phyloP scores from a whole-genome alignment of 2,888 invertebrate species.

The Drosophila phalerata region DNA sequence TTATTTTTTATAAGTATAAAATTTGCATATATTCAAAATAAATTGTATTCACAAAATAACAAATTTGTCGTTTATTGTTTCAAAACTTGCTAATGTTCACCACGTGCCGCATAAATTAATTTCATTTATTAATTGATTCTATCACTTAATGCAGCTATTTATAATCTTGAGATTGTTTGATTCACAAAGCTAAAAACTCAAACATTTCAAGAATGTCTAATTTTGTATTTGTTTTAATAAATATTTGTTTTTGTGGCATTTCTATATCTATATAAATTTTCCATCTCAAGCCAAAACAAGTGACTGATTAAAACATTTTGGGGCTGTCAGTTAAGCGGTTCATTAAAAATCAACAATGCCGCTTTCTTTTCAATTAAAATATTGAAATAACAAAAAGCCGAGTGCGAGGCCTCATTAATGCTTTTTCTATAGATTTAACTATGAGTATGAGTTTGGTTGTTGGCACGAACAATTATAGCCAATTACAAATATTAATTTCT shows the following conservation, averaged over 20 bases:
- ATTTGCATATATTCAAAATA: conserved; percentile 7
- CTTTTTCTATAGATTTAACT: conserved; percentile 9
- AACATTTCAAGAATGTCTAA: neutral
- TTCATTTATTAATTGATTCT: conserved; percentile 12
- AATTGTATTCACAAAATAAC: neutral
- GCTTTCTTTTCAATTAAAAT: conserved; percentile 81
- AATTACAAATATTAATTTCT: conserved; percentile 81
- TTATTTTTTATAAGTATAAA: neutral
- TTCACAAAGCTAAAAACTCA: neutral
- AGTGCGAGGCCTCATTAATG: conserved; percentile 65
- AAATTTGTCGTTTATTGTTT: conserved; percentile 45
- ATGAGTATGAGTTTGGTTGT: conserved; percentile 34
- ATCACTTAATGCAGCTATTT: conserved; percentile 20
- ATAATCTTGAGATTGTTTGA: neutral
- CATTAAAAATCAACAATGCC: conserved; percentile 57
- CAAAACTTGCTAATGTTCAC: conserved; percentile 17
- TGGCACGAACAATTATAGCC: conserved; percentile 80
- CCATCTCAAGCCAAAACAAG: conserved; percentile 14
- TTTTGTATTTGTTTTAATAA: neutral
- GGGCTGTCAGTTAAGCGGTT: conserved; percentile 60
- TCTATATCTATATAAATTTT: conserved; percentile 3
- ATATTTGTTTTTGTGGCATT: neutral
- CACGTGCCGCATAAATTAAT: conserved; percentile 37
- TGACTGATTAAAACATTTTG: conserved; percentile 62
- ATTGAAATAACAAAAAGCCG: conserved; percentile 58